A percentile compares a stretch with the other conserved stretches of the same genome.
Conservation (phyloP, 2,888 invertebrate species). For the Rambutsinella grinnellia region DNA sequence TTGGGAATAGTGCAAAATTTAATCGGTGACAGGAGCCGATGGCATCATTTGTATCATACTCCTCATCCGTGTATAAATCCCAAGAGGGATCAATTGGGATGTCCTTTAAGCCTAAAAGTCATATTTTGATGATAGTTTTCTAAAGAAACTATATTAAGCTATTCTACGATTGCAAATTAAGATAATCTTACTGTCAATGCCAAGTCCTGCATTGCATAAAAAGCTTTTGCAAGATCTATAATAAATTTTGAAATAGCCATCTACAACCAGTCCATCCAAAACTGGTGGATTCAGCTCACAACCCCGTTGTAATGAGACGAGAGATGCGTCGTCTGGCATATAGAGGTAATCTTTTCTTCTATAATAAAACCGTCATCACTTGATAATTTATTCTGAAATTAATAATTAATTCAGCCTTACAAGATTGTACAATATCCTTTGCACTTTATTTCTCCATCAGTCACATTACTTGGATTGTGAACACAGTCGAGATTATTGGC, state of each 20-base stretch:
- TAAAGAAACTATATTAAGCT: not conserved
- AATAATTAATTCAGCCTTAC: conserved; percentile 2
- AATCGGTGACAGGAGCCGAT: not conserved
- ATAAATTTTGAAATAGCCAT: conserved; percentile 43
- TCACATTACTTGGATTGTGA: conserved; percentile 55
- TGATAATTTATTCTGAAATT: conserved; percentile 3
- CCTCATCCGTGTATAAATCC: conserved; percentile 41
- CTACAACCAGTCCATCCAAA: conserved; percentile 44
- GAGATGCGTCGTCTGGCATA: conserved; percentile 18
- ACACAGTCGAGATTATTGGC: conserved; percentile 43
- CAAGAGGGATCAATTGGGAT: conserved; percentile 39
- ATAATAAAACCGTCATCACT: too few relatives aligned
- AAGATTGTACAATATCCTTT: conserved; percentile 55
- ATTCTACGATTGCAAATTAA: not conserved
- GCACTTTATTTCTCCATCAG: conserved; percentile 53
- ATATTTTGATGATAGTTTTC: not conserved
- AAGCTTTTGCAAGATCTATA: conserved; percentile 55
- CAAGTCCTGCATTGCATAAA: conserved; percentile 55
- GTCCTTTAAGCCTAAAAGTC: conserved; percentile 38
- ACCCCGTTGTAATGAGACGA: conserved; percentile 38
- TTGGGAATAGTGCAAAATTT: not conserved
- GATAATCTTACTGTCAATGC: conserved; percentile 52
- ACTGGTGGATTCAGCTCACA: conserved; percentile 47
- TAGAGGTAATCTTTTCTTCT: conserved; percentile 39
- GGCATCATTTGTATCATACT: conserved; percentile 7